Conservation (phyloP, 2,888 invertebrate genomes). For the Pseudolycoriella hygida region DNA sequence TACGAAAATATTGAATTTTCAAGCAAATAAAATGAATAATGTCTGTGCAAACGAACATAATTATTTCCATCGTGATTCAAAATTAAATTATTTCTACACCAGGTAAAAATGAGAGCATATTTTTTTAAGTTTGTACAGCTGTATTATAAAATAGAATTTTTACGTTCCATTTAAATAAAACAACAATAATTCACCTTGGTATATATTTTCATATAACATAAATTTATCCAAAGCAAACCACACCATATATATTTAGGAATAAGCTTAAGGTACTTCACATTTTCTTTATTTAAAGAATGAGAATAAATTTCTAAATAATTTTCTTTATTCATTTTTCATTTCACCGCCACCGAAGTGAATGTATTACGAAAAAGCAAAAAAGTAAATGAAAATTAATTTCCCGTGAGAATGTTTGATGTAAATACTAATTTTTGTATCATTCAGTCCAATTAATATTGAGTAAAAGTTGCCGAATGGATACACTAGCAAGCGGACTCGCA, state of each 20-base stretch:
- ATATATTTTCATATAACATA: background rate
- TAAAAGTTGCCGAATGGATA: no score
- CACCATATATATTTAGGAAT: background rate
- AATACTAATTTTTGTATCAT: background rate
- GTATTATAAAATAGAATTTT: no score
- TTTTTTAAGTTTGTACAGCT: no score
- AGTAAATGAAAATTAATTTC: conserved; percentile 1
- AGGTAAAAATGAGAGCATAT: no score
- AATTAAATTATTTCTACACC: no score
- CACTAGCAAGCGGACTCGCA: no score
- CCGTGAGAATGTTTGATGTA: conserved; percentile 1
- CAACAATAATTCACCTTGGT: background rate
- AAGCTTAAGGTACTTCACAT: background rate
- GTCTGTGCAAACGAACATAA: no score
- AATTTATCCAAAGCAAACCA: background rate
- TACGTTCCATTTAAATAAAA: background rate
- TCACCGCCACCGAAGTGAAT: background rate
- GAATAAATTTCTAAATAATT: background rate
- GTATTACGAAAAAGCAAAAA: background rate
- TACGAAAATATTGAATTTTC: no score
- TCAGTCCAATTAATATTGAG: no score
- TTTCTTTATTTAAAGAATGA: background rate
- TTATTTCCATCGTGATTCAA: no score
- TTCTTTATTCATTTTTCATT: conserved; percentile 1
- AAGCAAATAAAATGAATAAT: no score